phyloP scores from a whole-genome alignment of 2,888 invertebrate species.

The Morinoia aosen region DNA sequence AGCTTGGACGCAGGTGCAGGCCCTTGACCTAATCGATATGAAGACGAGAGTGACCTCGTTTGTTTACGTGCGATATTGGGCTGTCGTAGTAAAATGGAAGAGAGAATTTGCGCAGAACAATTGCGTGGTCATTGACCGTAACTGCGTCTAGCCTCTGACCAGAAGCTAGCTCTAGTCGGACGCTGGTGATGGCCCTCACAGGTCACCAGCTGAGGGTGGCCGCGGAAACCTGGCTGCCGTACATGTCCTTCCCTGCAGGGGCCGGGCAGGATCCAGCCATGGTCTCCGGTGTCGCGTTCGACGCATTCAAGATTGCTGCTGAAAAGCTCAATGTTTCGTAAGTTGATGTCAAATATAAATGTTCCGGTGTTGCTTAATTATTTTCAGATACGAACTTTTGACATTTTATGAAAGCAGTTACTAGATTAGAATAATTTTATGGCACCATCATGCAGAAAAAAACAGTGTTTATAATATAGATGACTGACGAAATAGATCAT shows the following conservation, averaged over 20 bases:
- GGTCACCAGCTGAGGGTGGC: background rate
- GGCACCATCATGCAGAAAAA: too few species aligned
- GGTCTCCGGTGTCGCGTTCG: conserved; percentile 7
- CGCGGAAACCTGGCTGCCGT: conserved; percentile 26
- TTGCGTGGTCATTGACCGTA: background rate
- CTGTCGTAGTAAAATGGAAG: too few species aligned
- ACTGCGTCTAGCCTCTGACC: background rate
- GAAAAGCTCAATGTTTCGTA: conserved; percentile 31
- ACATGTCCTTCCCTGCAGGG: background rate
- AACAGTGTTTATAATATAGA: too few species aligned
- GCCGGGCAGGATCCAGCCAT: background rate
- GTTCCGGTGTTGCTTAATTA: background rate
- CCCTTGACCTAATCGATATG: too few species aligned
- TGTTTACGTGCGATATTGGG: too few species aligned
- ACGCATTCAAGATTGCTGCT: background rate
- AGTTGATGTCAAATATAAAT: background rate
- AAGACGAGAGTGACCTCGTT: too few species aligned
- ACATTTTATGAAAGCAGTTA: too few species aligned
- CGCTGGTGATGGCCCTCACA: background rate
- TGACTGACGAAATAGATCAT: too few species aligned
- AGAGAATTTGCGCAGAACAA: background rate
- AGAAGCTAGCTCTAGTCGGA: background rate
- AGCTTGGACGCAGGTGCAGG: too few species aligned
- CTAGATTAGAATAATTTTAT: too few species aligned
- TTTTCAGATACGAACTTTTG: background rate